Conservation (phyloP, 2,888 invertebrate genomes). For the Ecdyonurus torrentis region DNA sequence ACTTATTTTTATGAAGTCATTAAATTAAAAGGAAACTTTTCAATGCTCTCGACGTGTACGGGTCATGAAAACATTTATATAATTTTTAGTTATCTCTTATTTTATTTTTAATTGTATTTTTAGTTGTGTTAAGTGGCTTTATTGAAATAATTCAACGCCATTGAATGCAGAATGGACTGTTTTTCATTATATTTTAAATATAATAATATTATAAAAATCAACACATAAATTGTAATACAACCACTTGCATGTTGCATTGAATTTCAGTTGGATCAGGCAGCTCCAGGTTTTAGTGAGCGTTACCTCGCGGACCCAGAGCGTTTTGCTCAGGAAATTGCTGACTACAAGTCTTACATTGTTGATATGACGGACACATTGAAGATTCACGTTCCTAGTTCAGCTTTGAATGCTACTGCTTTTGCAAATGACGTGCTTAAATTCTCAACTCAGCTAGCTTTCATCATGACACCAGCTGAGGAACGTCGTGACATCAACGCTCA, state of each 20-base stretch:
- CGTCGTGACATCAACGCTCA: conserved; percentile 42
- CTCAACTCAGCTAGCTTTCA: conserved; percentile 26
- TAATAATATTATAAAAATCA: not conserved
- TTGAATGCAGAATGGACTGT: not conserved
- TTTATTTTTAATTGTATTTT: too few relatives aligned
- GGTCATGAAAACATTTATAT: too few relatives aligned
- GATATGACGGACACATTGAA: conserved; percentile 34
- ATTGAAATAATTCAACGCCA: not conserved
- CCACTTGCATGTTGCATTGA: not conserved
- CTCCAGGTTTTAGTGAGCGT: conserved; percentile 46
- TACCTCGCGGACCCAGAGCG: conserved; percentile 41
- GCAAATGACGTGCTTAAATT: not conserved
- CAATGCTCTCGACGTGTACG: too few relatives aligned
- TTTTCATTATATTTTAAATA: not conserved
- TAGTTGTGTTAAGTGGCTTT: not conserved
- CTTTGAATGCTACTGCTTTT: not conserved
- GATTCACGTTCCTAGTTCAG: not conserved
- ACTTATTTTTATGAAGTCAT: too few relatives aligned
- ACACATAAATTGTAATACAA: not conserved
- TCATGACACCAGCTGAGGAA: conserved; percentile 45
- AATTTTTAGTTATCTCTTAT: too few relatives aligned
- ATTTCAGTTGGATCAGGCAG: conserved; percentile 43
- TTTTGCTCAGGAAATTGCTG: conserved; percentile 38
- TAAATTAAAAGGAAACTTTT: too few relatives aligned
- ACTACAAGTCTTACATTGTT: conserved; percentile 42